phyloP scores from a whole-genome alignment of 2,797 vertebrate genomes.

The Momotus momota region DNA sequence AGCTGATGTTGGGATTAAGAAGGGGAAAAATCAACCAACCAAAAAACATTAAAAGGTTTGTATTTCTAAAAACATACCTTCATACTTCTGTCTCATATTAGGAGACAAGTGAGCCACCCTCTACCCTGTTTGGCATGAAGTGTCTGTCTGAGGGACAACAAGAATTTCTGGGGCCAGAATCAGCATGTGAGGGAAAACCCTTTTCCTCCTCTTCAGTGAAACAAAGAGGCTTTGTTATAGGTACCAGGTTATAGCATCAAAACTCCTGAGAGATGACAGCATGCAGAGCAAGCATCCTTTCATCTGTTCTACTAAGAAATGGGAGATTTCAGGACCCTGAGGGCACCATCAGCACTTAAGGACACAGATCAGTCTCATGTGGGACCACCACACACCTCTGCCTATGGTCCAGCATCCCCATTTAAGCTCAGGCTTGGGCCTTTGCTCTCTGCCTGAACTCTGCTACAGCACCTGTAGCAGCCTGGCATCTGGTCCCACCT shows the following conservation, averaged over 20 bases:
- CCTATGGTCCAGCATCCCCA: background rate
- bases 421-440: background rate
- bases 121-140: background rate
- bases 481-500: background rate
- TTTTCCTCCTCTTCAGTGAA: background rate
- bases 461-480: background rate
- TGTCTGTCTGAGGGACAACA: background rate
- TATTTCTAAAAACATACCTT: background rate
- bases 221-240: background rate
- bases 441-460: background rate
- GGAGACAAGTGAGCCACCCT: background rate
- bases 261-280: background rate
- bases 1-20: background rate
- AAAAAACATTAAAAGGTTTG: background rate
- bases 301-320: background rate
- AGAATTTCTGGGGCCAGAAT: background rate
- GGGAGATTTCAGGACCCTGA: background rate
- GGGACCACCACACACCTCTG: background rate
- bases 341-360: background rate
- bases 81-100: background rate
- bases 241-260: background rate
- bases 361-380: accelerated
- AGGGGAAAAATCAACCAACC: background rate
- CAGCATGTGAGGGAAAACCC: background rate
- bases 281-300: background rate